Evolutionary conservation across 2,797 vertebrate species (phyloP).

Genomic region (Cygnus olor): DNA sequence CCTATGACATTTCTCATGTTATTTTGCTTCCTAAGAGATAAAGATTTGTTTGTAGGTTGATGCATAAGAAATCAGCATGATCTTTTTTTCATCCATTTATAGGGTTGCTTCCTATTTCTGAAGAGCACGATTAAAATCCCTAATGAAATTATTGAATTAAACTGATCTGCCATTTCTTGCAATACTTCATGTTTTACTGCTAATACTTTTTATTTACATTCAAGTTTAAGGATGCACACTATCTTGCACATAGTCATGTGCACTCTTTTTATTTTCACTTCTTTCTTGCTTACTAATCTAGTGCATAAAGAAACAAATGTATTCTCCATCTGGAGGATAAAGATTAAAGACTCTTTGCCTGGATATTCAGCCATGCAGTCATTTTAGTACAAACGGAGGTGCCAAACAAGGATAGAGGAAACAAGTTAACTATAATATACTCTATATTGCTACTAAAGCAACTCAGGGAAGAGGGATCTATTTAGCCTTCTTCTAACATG

Average conservation of each 20-base stretch:
- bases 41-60: not conserved
- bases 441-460: not conserved
- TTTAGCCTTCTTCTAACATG: not conserved
- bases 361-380: not conserved
- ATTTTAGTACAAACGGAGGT: not conserved
- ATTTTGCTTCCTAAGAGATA: not conserved
- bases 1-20: not conserved
- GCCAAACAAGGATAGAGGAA: not conserved
- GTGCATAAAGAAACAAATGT: not conserved
- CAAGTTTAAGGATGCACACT: not conserved
- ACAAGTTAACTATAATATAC: not conserved
- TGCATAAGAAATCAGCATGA: not conserved
- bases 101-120: not conserved
- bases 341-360: not conserved
- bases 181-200: not conserved
- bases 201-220: not conserved
- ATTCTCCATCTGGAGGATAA: not conserved
- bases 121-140: not conserved
- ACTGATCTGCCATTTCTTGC: not conserved
- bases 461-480: not conserved
- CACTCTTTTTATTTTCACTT: not conserved
- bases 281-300: not conserved
- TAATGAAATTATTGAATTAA: not conserved
- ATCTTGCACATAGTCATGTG: not conserved
- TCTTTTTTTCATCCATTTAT: not conserved